phyloP scores from a whole-genome alignment of 1,140 invertebrate species.

The Pectinophora gossypiella region DNA sequence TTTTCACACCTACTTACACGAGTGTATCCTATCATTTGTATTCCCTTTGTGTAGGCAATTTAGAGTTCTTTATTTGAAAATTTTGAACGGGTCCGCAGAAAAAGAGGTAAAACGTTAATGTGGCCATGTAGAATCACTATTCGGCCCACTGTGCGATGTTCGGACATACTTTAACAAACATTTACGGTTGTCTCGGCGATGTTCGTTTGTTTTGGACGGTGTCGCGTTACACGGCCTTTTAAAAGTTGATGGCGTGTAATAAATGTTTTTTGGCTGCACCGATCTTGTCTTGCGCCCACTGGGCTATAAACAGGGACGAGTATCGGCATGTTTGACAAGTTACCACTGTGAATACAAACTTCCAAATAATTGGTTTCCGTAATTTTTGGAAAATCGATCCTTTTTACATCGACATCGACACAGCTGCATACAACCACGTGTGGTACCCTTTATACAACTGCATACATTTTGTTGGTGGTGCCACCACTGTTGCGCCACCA shows the following conservation, averaged over 20 bases:
- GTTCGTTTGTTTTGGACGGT: slow-evolving; percentile 46
- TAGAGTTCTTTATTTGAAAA: background rate
- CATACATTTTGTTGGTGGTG: too few relatives aligned
- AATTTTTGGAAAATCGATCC: too few relatives aligned
- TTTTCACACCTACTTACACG: too few relatives aligned
- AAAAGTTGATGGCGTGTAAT: slow-evolving; percentile 67
- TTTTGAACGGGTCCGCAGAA: background rate
- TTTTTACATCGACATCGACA: too few relatives aligned
- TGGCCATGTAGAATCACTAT: slow-evolving; percentile 20
- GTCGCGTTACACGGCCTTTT: slow-evolving; percentile 61
- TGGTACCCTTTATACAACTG: too few relatives aligned
- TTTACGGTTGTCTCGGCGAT: slow-evolving; percentile 35
- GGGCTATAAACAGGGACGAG: slow-evolving; percentile 31
- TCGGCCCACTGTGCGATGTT: slow-evolving; percentile 28
- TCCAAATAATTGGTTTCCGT: too few relatives aligned
- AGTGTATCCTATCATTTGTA: too few relatives aligned
- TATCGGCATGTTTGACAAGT: too few relatives aligned
- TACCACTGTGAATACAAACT: too few relatives aligned
- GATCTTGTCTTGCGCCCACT: slow-evolving; percentile 44
- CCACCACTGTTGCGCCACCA: too few relatives aligned
- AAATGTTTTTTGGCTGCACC: slow-evolving; percentile 65
- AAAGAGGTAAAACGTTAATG: slow-evolving; percentile 15
- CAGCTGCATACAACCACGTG: too few relatives aligned
- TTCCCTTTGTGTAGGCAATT: too few relatives aligned
- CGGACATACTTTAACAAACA: slow-evolving; percentile 16